Conservation (phyloP, 2,113 vertebrate genomes). For the Recurvirostra avosetta region DNA sequence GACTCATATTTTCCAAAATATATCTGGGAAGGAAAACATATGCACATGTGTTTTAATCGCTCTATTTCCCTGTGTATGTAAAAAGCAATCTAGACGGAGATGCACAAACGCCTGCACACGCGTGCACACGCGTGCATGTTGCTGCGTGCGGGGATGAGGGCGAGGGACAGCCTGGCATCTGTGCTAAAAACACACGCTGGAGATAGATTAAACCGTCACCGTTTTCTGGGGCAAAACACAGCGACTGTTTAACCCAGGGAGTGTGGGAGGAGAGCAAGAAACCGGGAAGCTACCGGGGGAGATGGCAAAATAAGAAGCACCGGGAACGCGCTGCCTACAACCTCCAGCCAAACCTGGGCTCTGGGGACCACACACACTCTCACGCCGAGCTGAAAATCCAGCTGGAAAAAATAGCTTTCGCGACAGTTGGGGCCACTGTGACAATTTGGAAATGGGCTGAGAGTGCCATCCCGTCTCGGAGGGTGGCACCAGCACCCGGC, state of each 20-base stretch:
- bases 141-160: neutral
- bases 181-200: neutral
- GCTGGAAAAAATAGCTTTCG: neutral
- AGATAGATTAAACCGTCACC: neutral
- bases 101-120: neutral
- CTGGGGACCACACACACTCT: neutral
- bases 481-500: neutral
- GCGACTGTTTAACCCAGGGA: neutral
- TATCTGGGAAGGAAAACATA: slow-evolving; percentile 17
- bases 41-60: neutral
- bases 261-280: neutral
- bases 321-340: rapidly evolving
- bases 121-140: rapidly evolving
- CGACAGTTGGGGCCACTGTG: neutral
- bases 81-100: rapidly evolving
- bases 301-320: neutral
- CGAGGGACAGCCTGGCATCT: neutral
- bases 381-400: neutral
- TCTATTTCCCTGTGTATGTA: neutral
- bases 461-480: rapidly evolving
- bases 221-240: slow-evolving; percentile 18
- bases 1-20: slow-evolving; percentile 61
- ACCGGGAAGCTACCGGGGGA: rapidly evolving
- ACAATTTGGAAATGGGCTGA: neutral
- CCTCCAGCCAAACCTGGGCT: neutral